Evolutionary conservation across 2,888 invertebrate species (phyloP).

Genomic region (Nemotelus nigrinus): DNA sequence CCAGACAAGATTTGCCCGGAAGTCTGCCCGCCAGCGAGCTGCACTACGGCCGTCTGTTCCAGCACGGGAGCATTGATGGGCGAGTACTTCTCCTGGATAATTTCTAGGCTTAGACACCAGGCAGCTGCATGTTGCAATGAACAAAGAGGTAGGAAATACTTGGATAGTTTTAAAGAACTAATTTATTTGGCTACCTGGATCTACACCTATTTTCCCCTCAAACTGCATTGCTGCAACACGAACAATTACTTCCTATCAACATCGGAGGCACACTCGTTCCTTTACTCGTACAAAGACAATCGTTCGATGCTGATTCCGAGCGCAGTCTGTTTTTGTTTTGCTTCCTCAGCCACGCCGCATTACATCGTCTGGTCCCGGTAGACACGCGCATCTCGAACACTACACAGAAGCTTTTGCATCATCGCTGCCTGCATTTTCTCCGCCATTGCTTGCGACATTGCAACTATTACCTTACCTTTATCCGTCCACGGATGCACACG

Average conservation of each 20-base stretch:
- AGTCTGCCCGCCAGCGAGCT: neutral
- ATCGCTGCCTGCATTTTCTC: neutral
- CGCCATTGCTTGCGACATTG: neutral
- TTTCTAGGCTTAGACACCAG: no score
- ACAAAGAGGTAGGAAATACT: no score
- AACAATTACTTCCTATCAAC: no score
- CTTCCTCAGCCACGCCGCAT: constrained; percentile 4
- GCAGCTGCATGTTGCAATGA: no score
- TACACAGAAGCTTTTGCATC: constrained; percentile 18
- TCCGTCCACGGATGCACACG: constrained; percentile 15
- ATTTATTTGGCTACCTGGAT: no score
- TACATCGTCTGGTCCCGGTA: neutral
- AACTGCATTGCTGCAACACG: neutral
- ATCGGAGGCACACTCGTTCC: no score
- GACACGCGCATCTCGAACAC: neutral
- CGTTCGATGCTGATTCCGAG: neutral
- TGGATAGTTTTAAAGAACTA: no score
- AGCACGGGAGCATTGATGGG: neutral
- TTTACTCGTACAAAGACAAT: no score
- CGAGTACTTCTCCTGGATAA: no score
- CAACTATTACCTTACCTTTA: neutral
- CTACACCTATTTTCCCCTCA: neutral
- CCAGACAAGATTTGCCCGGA: neutral
- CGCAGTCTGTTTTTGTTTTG: constrained; percentile 15
- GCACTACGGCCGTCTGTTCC: neutral